A percentile compares a stretch with the other conserved stretches of the same genome.
Conservation (phyloP, 2,888 invertebrate genomes). For the Scelioninae gen. 2 region DNA sequence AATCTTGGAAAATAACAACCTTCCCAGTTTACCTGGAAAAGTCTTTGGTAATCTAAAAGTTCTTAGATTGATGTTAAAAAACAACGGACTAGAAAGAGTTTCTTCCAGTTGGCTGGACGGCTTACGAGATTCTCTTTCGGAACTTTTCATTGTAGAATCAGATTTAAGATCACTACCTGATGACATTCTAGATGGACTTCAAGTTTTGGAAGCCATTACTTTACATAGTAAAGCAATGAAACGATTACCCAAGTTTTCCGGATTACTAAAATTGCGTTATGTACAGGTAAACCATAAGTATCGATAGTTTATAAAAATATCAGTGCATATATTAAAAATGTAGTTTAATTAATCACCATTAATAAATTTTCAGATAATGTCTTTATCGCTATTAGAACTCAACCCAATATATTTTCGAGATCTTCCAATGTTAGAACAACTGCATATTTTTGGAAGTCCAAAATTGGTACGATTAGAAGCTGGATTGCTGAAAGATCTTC, state of each 20-base stretch:
- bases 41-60: slow-evolving; percentile 86
- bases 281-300: slow-evolving; percentile 80
- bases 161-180: slow-evolving; percentile 86
- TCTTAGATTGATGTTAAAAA: slow-evolving; percentile 86
- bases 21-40: slow-evolving; percentile 89
- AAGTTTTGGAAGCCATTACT: slow-evolving; percentile 88
- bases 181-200: slow-evolving; percentile 85
- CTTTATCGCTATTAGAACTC: slow-evolving; percentile 80
- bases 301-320: too few relatives aligned
- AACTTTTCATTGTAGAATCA: slow-evolving; percentile 90
- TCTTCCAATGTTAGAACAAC: slow-evolving; percentile 83
- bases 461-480: slow-evolving; percentile 83
- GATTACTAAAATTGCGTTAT: slow-evolving; percentile 82
- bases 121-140: slow-evolving; percentile 85
- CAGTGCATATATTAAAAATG: background rate
- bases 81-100: slow-evolving; percentile 88
- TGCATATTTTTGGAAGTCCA: slow-evolving; percentile 84
- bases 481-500: slow-evolving; percentile 83
- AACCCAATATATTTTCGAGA: slow-evolving; percentile 83
- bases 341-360: background rate
- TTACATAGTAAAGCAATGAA: slow-evolving; percentile 87
- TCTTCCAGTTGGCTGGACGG: slow-evolving; percentile 89
- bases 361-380: slow-evolving; percentile 81
- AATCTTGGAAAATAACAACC: slow-evolving; percentile 90
- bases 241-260: slow-evolving; percentile 84